Evolutionary conservation across 1,140 invertebrate species (phyloP).

Genomic region (Cotesia typhae): DNA sequence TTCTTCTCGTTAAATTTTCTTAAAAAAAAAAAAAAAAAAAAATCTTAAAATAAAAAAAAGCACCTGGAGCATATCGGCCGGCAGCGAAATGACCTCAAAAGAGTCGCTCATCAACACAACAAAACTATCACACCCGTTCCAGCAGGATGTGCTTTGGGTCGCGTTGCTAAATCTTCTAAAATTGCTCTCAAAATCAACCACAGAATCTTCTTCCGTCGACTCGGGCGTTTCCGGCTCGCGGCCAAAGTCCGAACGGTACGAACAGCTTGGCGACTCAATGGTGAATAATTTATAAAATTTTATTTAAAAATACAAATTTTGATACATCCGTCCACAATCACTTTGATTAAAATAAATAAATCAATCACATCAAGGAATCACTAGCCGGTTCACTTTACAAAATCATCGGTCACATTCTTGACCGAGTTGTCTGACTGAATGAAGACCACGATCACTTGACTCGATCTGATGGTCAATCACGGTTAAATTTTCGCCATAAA

Average conservation of each 20-base stretch:
- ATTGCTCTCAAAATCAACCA: conserved; percentile 36
- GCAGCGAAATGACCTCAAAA: conserved; percentile 64
- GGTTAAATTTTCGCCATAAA: too few relatives aligned
- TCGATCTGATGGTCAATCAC: neutral
- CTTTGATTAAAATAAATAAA: neutral
- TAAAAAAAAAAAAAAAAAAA: neutral
- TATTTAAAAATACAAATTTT: conserved; percentile 1
- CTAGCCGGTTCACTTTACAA: neutral
- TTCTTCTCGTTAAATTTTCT: neutral
- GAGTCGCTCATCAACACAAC: conserved; percentile 66
- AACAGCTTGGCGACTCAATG: conserved; percentile 65
- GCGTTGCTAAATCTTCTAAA: conserved; percentile 5
- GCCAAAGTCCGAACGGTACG: conserved; percentile 61
- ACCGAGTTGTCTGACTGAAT: neutral
- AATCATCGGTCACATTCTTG: neutral
- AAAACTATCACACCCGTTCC: conserved; percentile 56
- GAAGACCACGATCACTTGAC: neutral
- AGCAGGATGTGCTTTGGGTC: conserved; percentile 9
- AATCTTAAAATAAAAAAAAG: too few relatives aligned
- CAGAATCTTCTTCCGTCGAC: conserved; percentile 49
- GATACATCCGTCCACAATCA: neutral
- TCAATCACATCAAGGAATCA: neutral
- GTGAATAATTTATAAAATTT: conserved; percentile 45
- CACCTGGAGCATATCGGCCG: conserved; percentile 65
- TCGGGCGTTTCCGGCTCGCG: conserved; percentile 49